A percentile compares a stretch with the other conserved stretches of the same genome.
Conservation (phyloP, 2,113 vertebrate species). For the Apeltes quadracus region DNA sequence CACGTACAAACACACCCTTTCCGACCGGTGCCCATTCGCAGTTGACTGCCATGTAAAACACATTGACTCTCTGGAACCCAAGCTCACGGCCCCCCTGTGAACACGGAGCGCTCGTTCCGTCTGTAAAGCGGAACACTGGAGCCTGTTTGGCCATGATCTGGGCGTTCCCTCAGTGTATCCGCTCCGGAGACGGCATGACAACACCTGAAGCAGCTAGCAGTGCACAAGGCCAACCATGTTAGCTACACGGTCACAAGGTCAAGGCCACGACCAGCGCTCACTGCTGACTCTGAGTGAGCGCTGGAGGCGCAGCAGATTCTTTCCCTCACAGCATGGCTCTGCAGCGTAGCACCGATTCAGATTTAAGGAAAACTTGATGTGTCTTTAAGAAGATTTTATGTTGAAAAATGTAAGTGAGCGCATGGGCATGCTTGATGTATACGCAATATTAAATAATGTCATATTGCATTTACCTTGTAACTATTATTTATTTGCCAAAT, state of each 20-base stretch:
- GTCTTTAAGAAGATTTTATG: constrained; percentile 49
- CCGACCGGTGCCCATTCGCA: constrained; percentile 69
- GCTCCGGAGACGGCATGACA: constrained; percentile 55
- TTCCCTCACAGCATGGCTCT: constrained; percentile 56
- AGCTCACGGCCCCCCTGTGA: constrained; percentile 33
- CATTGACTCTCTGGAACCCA: constrained; percentile 43
- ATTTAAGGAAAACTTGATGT: constrained; percentile 38
- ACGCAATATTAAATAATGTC: constrained; percentile 3
- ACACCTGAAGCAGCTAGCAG: constrained; percentile 52
- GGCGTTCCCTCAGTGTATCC: constrained; percentile 50
- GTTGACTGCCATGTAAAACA: constrained; percentile 67
- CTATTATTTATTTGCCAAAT: constrained; percentile 13
- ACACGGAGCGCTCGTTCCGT: not conserved
- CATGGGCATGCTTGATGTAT: not conserved
- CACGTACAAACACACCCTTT: constrained; percentile 36
- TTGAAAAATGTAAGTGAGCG: not conserved
- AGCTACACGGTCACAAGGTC: constrained; percentile 55
- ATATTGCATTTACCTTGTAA: constrained; percentile 22
- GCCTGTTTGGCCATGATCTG: constrained; percentile 58
- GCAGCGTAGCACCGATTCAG: constrained; percentile 37
- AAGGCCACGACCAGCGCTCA: constrained; percentile 69
- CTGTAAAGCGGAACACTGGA: not conserved
- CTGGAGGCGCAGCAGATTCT: constrained; percentile 40
- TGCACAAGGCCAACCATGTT: constrained; percentile 20
- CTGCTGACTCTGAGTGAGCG: constrained; percentile 35